A percentile compares a stretch with the other conserved stretches of the same genome.
Evolutionary conservation across 1,140 invertebrate species (phyloP).

Genomic region (Periplaneta americana): DNA sequence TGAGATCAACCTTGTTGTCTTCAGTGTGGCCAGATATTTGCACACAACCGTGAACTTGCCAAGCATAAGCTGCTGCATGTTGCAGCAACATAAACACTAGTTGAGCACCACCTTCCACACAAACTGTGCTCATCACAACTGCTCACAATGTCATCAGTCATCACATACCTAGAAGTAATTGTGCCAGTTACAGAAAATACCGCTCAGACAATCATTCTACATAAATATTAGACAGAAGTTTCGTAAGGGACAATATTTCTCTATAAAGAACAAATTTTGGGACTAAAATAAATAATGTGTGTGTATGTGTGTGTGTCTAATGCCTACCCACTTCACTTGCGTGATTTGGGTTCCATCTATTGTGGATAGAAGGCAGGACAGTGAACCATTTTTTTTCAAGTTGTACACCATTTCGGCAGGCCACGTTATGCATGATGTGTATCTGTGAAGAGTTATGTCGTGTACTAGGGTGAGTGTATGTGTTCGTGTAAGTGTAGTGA

Average conservation of each 20-base stretch:
- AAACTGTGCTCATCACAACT: conserved; percentile 6
- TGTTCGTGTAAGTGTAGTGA: too few relatives aligned
- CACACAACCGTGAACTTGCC: conserved; percentile 2
- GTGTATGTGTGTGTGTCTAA: too few relatives aligned
- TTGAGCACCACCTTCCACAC: background rate
- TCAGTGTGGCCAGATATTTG: background rate
- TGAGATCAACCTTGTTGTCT: background rate
- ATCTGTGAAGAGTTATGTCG: too few relatives aligned
- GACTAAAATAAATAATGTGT: background rate
- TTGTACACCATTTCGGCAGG: too few relatives aligned
- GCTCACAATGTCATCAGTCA: background rate
- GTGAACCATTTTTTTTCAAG: too few relatives aligned
- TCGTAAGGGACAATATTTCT: background rate
- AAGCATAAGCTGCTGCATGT: background rate
- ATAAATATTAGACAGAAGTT: background rate
- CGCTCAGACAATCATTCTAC: conserved; percentile 8
- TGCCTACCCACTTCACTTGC: too few relatives aligned
- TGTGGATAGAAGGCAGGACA: too few relatives aligned
- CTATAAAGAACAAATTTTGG: background rate
- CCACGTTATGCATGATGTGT: too few relatives aligned
- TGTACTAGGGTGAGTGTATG: too few relatives aligned
- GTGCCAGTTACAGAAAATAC: conserved; percentile 1
- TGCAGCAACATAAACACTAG: background rate
- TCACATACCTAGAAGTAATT: background rate
- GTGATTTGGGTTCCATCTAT: too few relatives aligned